These are phyloP conservation scores for Danio albolineatus DNA, from an alignment of 2,797 vertebrate species.

Conservation along the genomic window DNA sequence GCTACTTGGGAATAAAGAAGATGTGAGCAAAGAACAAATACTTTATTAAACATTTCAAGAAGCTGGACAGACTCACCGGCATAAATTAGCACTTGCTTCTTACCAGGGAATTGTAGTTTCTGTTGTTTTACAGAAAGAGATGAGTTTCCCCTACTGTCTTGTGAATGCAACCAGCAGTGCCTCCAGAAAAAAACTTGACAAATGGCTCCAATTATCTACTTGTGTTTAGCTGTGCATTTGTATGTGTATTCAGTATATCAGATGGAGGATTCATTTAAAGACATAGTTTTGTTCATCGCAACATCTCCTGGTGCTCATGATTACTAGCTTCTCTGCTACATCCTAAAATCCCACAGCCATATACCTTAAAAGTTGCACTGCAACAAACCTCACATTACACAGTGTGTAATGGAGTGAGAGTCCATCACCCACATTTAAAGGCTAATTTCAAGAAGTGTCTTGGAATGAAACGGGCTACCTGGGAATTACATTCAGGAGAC, in stretches of 20 bases:
- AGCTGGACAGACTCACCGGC: background rate
- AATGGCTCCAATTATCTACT: slow-evolving; percentile 42
- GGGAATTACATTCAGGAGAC: slow-evolving; percentile 9
- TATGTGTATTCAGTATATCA: background rate
- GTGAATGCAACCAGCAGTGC: slow-evolving; percentile 9
- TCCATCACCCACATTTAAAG: slow-evolving; percentile 32
- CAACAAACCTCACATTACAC: slow-evolving; percentile 16
- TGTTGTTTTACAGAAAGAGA: background rate
- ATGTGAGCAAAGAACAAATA: slow-evolving; percentile 25
- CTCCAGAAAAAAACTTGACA: slow-evolving; percentile 32
- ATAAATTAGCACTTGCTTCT: slow-evolving; percentile 20
- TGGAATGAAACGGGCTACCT: slow-evolving; percentile 19
- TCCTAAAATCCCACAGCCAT: background rate
- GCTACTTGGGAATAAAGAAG: slow-evolving; percentile 29
- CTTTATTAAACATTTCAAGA: slow-evolving; percentile 34
- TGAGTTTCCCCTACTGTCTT: background rate
- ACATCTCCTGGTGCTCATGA: slow-evolving; percentile 4
- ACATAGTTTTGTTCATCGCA: background rate
- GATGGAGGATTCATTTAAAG: background rate
- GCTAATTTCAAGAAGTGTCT: slow-evolving; percentile 21
- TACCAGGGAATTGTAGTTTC: background rate
- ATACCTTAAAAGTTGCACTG: slow-evolving; percentile 14
- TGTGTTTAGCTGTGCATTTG: background rate
- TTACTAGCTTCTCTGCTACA: slow-evolving; percentile 4
- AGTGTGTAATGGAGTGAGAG: slow-evolving; percentile 36